A percentile compares a stretch with the other conserved stretches of the same genome.
phyloP scores from a whole-genome alignment of 53 echinoderm and acorn worm species.

The Arbacia lixula region DNA sequence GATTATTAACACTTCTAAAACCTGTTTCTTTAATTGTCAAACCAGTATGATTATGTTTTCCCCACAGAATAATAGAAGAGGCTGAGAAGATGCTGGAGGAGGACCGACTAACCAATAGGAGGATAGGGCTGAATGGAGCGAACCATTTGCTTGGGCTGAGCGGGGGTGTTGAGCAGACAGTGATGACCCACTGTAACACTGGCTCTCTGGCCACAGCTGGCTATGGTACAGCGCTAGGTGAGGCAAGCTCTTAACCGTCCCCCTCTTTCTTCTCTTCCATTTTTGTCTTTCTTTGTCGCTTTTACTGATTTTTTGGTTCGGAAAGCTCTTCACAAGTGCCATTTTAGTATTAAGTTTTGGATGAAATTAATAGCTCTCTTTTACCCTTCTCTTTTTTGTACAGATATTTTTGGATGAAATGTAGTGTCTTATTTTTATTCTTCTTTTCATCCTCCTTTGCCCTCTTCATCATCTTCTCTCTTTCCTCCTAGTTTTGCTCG shows the following conservation, averaged over 20 bases:
- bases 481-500: not conserved
- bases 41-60: no score
- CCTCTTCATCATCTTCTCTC: not conserved
- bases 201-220: constrained; percentile 94
- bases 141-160: constrained; percentile 69
- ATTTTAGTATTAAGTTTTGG: no score
- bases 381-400: not conserved
- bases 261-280: not conserved
- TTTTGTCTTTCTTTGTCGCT: not conserved
- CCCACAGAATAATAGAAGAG: constrained; percentile 73
- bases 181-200: constrained; percentile 96
- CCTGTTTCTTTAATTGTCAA: no score
- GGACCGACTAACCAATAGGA: constrained; percentile 72
- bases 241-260: constrained; percentile 1
- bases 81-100: constrained; percentile 78
- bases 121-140: constrained; percentile 84
- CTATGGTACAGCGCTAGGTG: constrained; percentile 96
- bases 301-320: not conserved
- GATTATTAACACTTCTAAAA: no score
- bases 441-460: not conserved
- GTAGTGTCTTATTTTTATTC: no score
- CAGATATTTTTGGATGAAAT: not conserved
- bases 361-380: no score
- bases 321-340: no score
- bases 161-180: constrained; percentile 52